Percentiles rank a stretch among this genome's conserved stretches.
phyloP scores from a whole-genome alignment of 2,113 vertebrate species.

The Eublepharis macularius region DNA sequence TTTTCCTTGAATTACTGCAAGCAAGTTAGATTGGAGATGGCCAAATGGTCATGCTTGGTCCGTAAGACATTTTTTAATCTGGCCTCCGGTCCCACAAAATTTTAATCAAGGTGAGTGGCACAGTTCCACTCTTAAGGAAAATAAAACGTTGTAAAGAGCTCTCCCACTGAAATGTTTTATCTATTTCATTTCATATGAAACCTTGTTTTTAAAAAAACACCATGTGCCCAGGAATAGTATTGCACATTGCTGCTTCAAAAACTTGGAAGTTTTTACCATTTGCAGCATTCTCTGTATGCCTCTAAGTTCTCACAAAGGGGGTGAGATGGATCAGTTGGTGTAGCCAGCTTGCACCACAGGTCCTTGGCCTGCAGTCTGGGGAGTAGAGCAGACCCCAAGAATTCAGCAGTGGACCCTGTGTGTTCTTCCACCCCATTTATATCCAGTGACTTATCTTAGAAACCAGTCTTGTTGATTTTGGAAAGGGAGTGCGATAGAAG shows the following conservation, averaged over 20 bases:
- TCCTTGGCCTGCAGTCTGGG: neutral
- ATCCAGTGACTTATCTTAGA: neutral
- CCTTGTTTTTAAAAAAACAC: too few relatives aligned
- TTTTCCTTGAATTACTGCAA: conserved; percentile 15
- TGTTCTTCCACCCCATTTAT: neutral
- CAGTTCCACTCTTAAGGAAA: neutral
- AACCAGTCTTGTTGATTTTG: conserved; percentile 48
- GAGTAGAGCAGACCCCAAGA: neutral
- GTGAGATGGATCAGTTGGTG: neutral
- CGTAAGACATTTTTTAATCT: neutral
- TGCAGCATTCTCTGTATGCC: too few relatives aligned
- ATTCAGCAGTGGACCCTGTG: neutral
- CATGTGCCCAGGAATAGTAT: too few relatives aligned
- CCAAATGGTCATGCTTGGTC: conserved; percentile 16
- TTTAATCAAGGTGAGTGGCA: neutral
- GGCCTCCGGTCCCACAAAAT: neutral
- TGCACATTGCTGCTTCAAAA: too few relatives aligned
- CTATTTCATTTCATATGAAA: too few relatives aligned
- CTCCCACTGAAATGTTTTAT: neutral
- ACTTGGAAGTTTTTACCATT: too few relatives aligned
- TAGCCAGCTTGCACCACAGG: neutral
- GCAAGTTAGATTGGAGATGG: neutral
- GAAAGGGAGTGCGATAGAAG: neutral
- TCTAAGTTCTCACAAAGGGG: too few relatives aligned
- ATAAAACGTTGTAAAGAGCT: neutral